A percentile compares a stretch with the other conserved stretches of the same genome.
Conservation (phyloP, 37 sponge, comb jelly and placozoan genomes). For the Tethya wilhelma region DNA sequence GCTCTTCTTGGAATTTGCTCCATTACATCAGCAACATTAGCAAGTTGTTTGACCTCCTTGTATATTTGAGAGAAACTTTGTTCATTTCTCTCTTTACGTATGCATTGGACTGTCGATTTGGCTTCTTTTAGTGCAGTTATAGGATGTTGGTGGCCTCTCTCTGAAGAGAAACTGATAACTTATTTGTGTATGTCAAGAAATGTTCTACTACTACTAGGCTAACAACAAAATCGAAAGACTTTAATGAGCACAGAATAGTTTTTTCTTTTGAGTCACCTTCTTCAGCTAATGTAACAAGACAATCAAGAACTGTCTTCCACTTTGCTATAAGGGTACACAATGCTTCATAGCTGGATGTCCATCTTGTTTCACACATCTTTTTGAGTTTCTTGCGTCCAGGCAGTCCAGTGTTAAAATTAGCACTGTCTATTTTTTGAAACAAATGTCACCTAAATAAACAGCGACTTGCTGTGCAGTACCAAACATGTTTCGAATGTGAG, state of each 20-base stretch:
- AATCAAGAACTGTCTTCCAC: neutral
- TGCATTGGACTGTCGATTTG: neutral
- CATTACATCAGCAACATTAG: neutral
- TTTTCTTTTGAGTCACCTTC: neutral
- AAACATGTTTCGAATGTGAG: neutral
- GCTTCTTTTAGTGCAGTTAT: neutral
- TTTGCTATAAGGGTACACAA: neutral
- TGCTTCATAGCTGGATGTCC: neutral
- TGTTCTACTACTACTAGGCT: neutral
- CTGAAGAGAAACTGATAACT: neutral
- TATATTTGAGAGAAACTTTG: neutral
- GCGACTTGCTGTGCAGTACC: neutral
- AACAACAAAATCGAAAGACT: neutral
- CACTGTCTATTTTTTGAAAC: neutral
- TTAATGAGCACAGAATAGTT: neutral
- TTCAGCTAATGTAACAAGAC: neutral
- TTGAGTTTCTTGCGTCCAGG: neutral
- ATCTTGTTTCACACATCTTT: neutral
- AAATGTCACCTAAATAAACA: neutral
- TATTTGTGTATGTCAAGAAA: neutral
- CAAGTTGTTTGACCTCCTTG: neutral
- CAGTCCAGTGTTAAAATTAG: neutral
- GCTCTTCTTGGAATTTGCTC: conserved; percentile 8
- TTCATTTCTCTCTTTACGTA: neutral
- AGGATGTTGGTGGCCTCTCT: neutral